Evolutionary conservation across 2,113 vertebrate species (phyloP), one percentile per base, ranked within the genome.

Genomic region (Vombatus ursinus): DNA sequence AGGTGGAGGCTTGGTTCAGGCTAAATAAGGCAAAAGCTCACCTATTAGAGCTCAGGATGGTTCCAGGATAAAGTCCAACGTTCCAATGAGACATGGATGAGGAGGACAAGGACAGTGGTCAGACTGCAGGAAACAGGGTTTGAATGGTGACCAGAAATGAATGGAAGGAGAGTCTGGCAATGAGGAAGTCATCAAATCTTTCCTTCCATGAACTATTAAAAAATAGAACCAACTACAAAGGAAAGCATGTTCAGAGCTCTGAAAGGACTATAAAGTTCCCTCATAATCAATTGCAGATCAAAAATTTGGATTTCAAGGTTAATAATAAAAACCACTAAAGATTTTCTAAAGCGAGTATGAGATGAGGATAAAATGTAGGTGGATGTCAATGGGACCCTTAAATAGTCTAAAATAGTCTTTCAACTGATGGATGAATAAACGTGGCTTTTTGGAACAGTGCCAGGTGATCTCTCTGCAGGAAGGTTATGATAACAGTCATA

Each of bases 401-500:
- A 94, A 95, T n/a, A 48, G 22, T 26, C 57, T 61, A 92, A 90
- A 54, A 90, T 92, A 90, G 14, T 47, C 22, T 89, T 68, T 93
- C 54, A 94, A 84, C n/a, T 84, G n/a, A 51, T 89, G 54, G 54
- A 31, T 37, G 84, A 47, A 44, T 26, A 54, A 48, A 14, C 51
- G 11, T 48, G 37, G 16, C 50, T 84, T 92, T n/a, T 11, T 95
- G 14, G 50, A 90, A 90, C 53, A 50, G 22, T 28, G 5, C 92
- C 14, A 68, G 31, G 37, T n/a, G 61, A 77, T 77, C 31, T 44
- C 14, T 84, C 6, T 44, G 68, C 68, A 44, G 61, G 61, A n/a
- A 84, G n/a, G n/a, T 16, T 44, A 84, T 61, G 28, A 61, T 44
- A 84, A 84, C 5, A 22, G n/a, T n/a, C 68, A 84, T 77, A 84